Conservation (phyloP, 2,888 invertebrate genomes). For the Drosophila mettleri region DNA sequence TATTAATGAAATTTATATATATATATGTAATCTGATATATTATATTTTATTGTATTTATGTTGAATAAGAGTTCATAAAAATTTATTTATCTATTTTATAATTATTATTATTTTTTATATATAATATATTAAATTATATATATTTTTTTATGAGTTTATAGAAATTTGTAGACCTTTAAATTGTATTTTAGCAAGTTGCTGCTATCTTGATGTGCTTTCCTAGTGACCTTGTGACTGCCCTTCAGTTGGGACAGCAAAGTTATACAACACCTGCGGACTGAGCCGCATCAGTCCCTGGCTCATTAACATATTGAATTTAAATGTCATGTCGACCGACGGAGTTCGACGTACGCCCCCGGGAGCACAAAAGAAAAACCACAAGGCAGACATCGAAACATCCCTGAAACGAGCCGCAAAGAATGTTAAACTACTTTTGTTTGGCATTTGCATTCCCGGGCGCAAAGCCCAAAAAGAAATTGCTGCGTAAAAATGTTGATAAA, state of each 20-base stretch:
- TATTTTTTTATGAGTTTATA: neutral
- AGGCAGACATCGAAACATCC: constrained; percentile 52
- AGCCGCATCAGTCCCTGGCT: constrained; percentile 34
- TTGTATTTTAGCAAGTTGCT: neutral
- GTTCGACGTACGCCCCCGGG: constrained; percentile 16
- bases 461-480: constrained; percentile 59
- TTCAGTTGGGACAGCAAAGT: constrained; percentile 35
- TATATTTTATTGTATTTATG: too few species aligned
- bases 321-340: constrained; percentile 58
- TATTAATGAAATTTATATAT: neutral
- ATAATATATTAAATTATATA: neutral
- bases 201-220: neutral
- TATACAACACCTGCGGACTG: constrained; percentile 60
- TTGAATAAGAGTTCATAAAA: too few species aligned
- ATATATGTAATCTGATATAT: too few species aligned
- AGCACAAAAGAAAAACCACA: constrained; percentile 25
- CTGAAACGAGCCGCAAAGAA: constrained; percentile 63
- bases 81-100: too few species aligned
- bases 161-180: neutral
- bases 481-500: constrained; percentile 60
- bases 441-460: constrained; percentile 62
- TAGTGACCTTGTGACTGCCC: constrained; percentile 57
- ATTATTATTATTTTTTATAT: too few species aligned
- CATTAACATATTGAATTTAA: constrained; percentile 79
- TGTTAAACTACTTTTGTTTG: constrained; percentile 74